phyloP scores from a whole-genome alignment of 2,113 vertebrate genomes.

The Labrus mixtus region DNA sequence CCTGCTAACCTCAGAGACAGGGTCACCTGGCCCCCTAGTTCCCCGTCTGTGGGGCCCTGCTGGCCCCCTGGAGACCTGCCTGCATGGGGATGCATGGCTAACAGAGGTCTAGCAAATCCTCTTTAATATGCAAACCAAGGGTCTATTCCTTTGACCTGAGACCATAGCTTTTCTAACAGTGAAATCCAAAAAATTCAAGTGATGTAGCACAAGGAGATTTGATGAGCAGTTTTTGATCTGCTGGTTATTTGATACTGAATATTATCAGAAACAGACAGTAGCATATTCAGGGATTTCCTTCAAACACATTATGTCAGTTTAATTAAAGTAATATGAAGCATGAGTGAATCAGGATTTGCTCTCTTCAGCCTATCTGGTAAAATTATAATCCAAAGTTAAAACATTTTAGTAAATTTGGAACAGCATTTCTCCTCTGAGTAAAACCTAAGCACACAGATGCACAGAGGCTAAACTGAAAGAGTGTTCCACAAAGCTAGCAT shows the following conservation, averaged over 20 bases:
- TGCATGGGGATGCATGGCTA: conserved; percentile 71
- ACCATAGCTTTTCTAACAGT: conserved; percentile 73
- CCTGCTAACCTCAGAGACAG: conserved; percentile 82
- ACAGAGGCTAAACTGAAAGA: conserved; percentile 75
- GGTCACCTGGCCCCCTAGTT: conserved; percentile 82
- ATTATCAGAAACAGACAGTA: conserved; percentile 46
- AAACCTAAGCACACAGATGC: conserved; percentile 75
- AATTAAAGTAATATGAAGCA: conserved; percentile 33
- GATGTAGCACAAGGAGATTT: conserved; percentile 61
- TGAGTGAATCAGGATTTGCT: conserved; percentile 25
- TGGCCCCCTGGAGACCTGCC: conserved; percentile 83
- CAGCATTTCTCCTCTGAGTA: conserved; percentile 57
- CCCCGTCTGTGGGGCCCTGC: conserved; percentile 83
- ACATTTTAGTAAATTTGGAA: conserved; percentile 42
- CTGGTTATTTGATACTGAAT: conserved; percentile 60
- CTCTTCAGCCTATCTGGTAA: background rate
- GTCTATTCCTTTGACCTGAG: conserved; percentile 77
- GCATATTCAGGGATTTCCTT: conserved; percentile 33
- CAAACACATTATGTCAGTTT: conserved; percentile 34
- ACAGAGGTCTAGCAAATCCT: conserved; percentile 76
- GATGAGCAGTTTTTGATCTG: conserved; percentile 69
- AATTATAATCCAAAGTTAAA: conserved; percentile 38
- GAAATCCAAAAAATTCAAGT: conserved; percentile 70
- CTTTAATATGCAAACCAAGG: conserved; percentile 79
- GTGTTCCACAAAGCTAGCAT: conserved; percentile 76